Percentiles rank a stretch among this genome's conserved stretches.
Conservation (phyloP, 2,888 invertebrate species). For the Pristionchus fissidentatus region DNA sequence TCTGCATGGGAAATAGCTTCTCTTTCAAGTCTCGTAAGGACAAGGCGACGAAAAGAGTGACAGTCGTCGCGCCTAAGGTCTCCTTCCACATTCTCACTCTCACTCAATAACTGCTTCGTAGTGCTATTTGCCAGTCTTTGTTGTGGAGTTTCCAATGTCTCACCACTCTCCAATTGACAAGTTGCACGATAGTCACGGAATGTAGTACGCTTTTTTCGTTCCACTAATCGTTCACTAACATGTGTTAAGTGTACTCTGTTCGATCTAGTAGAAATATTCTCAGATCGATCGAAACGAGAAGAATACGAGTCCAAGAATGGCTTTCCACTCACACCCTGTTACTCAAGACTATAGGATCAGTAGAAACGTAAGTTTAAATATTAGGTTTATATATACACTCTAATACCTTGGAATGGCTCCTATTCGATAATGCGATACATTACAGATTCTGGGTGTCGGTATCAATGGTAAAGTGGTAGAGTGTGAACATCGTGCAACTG, state of each 20-base stretch:
- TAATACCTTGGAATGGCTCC: not conserved
- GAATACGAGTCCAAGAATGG: conserved; percentile 50
- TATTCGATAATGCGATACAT: not conserved
- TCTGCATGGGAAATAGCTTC: conserved; percentile 44
- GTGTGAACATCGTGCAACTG: conserved; percentile 86
- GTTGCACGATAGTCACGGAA: too few species aligned
- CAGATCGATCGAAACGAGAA: conserved; percentile 23
- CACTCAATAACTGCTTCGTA: not conserved
- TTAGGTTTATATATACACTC: not conserved
- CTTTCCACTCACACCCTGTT: conserved; percentile 62
- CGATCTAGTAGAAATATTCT: not conserved
- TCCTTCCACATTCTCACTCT: not conserved
- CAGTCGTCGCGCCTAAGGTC: conserved; percentile 31
- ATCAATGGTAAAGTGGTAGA: conserved; percentile 99
- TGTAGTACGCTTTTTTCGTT: too few species aligned
- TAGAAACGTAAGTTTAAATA: conserved; percentile 53
- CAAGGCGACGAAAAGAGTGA: conserved; percentile 24
- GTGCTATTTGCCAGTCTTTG: not conserved
- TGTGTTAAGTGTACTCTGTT: not conserved
- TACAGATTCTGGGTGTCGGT: conserved; percentile 90
- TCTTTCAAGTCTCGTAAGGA: conserved; percentile 28
- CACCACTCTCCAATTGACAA: too few species aligned
- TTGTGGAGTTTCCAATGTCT: conserved; percentile 8
- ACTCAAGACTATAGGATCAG: conserved; percentile 66
- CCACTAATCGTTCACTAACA: too few species aligned